Conservation (phyloP, 1,140 invertebrate species). For the Lasaia peninsularis region DNA sequence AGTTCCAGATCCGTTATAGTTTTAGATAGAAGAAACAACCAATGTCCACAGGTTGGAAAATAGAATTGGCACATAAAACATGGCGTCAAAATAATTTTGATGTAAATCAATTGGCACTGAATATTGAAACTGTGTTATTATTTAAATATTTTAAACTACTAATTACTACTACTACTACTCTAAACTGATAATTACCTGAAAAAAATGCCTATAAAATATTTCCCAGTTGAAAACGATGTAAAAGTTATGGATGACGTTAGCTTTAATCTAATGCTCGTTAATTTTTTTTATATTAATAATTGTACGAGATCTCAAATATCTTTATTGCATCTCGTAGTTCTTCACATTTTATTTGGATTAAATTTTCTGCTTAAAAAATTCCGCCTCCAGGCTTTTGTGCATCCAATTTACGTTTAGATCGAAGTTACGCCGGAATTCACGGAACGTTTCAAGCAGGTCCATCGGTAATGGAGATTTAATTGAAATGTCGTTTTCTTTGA, state of each 20-base stretch:
- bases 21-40: background rate
- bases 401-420: slow-evolving; percentile 7
- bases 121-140: background rate
- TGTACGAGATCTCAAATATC: no score
- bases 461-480: background rate
- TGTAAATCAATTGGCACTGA: background rate
- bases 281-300: no score
- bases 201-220: no score
- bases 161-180: no score
- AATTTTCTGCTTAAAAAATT: background rate
- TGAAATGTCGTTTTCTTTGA: background rate
- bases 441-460: slow-evolving; percentile 5
- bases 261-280: no score
- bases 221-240: no score
- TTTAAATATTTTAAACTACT: no score
- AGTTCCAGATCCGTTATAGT: no score
- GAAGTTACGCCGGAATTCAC: background rate
- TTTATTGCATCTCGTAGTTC: no score
- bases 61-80: background rate
- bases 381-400: slow-evolving; percentile 4
- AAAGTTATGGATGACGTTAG: no score
- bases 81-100: background rate
- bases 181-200: no score
- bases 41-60: background rate
- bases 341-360: background rate